Evolutionary conservation across 2,113 vertebrate species (phyloP).

Genomic region (Pogonocichla stellata): DNA sequence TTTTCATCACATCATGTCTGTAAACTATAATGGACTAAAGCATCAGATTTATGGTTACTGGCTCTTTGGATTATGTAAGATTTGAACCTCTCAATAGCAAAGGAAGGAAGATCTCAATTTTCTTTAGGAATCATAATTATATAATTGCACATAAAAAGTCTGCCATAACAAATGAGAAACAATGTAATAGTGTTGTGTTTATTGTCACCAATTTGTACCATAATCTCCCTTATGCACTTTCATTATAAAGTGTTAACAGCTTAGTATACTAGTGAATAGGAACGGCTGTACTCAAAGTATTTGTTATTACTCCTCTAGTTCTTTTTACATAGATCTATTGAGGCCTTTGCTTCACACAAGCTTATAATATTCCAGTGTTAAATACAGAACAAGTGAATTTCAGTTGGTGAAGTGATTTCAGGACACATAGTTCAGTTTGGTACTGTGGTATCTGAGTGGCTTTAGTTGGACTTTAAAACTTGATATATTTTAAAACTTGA

Average conservation of each 20-base stretch:
- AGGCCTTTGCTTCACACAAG: neutral
- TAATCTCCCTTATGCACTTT: conserved; percentile 3
- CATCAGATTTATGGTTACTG: neutral
- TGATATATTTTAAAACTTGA: neutral
- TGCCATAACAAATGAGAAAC: conserved; percentile 30
- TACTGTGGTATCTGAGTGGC: neutral
- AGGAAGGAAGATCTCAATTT: conserved; percentile 17
- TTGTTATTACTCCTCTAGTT: neutral
- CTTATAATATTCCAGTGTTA: neutral
- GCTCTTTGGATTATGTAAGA: neutral
- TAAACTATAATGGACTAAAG: neutral
- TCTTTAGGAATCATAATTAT: conserved; percentile 51
- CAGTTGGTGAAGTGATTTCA: neutral
- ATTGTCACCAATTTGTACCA: neutral
- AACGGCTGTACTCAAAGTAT: neutral
- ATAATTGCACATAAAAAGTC: conserved; percentile 52
- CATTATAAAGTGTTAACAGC: neutral
- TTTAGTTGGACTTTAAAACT: neutral
- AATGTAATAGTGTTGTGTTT: neutral
- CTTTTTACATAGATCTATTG: neutral
- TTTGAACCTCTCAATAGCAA: neutral
- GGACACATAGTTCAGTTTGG: neutral
- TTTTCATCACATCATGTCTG: neutral
- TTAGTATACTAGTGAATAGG: neutral
- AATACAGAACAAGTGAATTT: neutral